Base-by-base conservation (phyloP, 2,113 vertebrate species). In the Micronycteris hirsuta region DNA sequence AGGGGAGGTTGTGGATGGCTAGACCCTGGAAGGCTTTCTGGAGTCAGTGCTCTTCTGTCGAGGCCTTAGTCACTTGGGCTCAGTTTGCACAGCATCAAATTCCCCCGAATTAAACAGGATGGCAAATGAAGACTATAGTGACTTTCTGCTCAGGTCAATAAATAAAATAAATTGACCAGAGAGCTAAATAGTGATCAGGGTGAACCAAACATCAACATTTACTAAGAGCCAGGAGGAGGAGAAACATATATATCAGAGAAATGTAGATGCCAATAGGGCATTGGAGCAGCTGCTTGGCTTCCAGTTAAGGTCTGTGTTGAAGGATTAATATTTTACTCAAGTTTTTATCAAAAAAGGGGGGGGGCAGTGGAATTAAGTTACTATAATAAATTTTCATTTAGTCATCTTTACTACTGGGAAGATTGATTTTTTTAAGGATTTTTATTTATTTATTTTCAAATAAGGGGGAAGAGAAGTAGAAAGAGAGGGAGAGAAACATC, bases 131-230 rank as follows among this genome's bases (percentile, higher is more conserved):
- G 97, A 98, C 95, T 93, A 70, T 76, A 98, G 96, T 97, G 98
- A 98, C 98, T 98, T 98, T 97, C 97, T 98, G 97, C 94, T 98
- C 78, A 85, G 94, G 93, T 98, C 98, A 98, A 98, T 98, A 98
- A 98, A 96, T 96, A 98, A 98, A 97, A 98, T 92, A 97, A 98
- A 98, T 98, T 97, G 97, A 97, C 28, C 33, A 89, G 93, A 97
- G 91, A 85, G 67, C 84, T 92, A 97, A 97, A 92, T 95, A 96
- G 83, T 97, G 96, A 96, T 98, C 0, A 38, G 93, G 86, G 82
- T 94, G 45, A 93, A 97, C 20, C 11, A 17, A 98, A 97, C 93
- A 97, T 96, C 97, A 97, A 97, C 86, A 96, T 98, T 95, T 97
- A 86, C 96, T 94, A 85, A 95, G 91, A 96, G 65, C 63, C 63